phyloP scores from a whole-genome alignment of 2,113 vertebrate genomes.

The Rhea pennata region DNA sequence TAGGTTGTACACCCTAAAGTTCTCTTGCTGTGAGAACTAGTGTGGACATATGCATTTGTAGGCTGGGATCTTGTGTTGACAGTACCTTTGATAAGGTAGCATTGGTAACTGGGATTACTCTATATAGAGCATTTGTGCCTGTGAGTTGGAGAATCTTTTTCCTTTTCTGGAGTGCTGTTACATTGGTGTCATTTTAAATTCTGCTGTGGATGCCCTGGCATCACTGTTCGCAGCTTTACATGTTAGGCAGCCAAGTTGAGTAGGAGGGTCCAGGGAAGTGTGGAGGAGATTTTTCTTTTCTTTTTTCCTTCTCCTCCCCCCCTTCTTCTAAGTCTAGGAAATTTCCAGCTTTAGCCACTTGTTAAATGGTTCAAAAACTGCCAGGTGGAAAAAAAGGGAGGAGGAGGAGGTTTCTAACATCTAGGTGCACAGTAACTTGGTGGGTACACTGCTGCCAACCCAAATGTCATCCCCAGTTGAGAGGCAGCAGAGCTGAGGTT shows the following conservation, averaged over 20 bases:
- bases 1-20: neutral
- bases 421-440: neutral
- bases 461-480: fast-evolving
- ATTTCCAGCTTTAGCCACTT: neutral
- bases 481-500: neutral
- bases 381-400: neutral
- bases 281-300: neutral
- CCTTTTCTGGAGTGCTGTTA: neutral
- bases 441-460: neutral
- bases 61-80: neutral
- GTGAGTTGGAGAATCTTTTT: neutral
- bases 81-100: neutral
- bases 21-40: neutral
- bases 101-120: neutral
- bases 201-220: neutral
- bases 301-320: too few relatives aligned
- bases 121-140: neutral
- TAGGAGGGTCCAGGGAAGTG: neutral
- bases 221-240: neutral
- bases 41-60: fast-evolving
- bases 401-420: neutral
- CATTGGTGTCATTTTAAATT: neutral
- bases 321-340: neutral
- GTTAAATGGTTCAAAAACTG: neutral
- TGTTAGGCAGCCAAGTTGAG: neutral